A percentile compares a stretch with the other conserved stretches of the same genome.
These are phyloP conservation scores for Trisateles emortualis DNA, from an alignment of 2,888 invertebrate genomes.

Conservation along the genomic window DNA sequence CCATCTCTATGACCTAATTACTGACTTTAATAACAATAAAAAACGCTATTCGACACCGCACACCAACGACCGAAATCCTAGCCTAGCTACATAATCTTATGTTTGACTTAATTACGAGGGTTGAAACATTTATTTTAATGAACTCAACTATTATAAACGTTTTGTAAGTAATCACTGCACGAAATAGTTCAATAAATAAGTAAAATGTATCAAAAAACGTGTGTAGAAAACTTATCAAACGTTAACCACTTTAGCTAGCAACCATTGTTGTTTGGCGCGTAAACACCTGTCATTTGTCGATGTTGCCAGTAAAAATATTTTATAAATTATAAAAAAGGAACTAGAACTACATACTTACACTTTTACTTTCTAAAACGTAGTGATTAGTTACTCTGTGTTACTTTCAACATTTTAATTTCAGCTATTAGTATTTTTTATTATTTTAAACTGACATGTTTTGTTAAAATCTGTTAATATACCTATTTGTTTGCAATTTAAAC, in stretches of 20 bases:
- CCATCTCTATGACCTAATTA: conserved; percentile 59
- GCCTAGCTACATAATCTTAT: conserved; percentile 34
- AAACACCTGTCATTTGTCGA: conserved; percentile 78
- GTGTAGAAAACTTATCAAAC: conserved; percentile 57
- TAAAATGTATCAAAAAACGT: conserved; percentile 49
- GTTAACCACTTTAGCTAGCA: conserved; percentile 64
- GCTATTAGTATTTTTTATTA: too few species aligned
- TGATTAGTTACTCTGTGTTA: too few species aligned
- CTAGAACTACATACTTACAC: too few species aligned
- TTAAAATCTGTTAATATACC: too few species aligned
- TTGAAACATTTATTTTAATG: conserved; percentile 27
- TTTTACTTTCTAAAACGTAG: too few species aligned
- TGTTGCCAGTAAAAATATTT: conserved; percentile 43
- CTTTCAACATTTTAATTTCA: too few species aligned
- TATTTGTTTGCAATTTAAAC: too few species aligned
- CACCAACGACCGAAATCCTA: conserved; percentile 39
- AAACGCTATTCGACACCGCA: conserved; percentile 47
- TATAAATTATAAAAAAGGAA: too few species aligned
- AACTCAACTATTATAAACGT: conserved; percentile 8
- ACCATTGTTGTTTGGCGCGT: conserved; percentile 86
- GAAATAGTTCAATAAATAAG: conserved; percentile 29
- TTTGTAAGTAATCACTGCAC: conserved; percentile 22
- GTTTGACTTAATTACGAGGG: conserved; percentile 16
- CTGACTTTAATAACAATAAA: conserved; percentile 43
- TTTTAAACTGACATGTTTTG: too few species aligned